These are phyloP conservation scores for Gadus chalcogrammus DNA, from an alignment of 2,113 vertebrate species.

Conservation along the genomic window DNA sequence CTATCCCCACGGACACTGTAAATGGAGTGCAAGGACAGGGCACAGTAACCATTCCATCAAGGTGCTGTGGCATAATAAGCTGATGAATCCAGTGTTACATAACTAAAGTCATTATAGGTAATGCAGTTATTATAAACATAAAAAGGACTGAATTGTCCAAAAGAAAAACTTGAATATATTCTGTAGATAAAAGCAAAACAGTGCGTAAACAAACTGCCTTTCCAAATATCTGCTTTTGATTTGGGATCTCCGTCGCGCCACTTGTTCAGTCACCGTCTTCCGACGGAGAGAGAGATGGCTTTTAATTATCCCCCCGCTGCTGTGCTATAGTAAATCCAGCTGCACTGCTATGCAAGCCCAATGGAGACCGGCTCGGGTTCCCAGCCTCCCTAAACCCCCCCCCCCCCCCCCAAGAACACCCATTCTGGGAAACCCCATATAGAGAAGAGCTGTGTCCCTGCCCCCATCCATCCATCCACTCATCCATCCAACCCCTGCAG, in stretches of 20 bases:
- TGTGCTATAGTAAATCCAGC: constrained; percentile 76
- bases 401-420: constrained; percentile 60
- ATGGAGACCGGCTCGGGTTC: constrained; percentile 66
- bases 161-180: neutral
- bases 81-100: too few relatives aligned
- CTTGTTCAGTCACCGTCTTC: constrained; percentile 62
- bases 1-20: constrained; percentile 52
- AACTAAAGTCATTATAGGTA: too few relatives aligned
- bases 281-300: constrained; percentile 43
- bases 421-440: constrained; percentile 58
- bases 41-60: neutral
- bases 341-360: constrained; percentile 68
- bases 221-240: constrained; percentile 49
- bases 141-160: neutral
- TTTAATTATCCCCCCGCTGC: constrained; percentile 72
- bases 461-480: constrained; percentile 48
- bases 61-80: neutral
- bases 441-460: constrained; percentile 62
- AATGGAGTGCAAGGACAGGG: constrained; percentile 59
- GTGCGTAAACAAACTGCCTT: constrained; percentile 41
- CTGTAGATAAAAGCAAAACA: neutral
- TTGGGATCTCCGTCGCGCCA: constrained; percentile 58
- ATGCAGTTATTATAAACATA: neutral
- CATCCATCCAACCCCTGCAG: constrained; percentile 23
- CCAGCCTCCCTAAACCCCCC: constrained; percentile 63